Conservation (phyloP, 2,113 vertebrate species). For the Hucho hucho region DNA sequence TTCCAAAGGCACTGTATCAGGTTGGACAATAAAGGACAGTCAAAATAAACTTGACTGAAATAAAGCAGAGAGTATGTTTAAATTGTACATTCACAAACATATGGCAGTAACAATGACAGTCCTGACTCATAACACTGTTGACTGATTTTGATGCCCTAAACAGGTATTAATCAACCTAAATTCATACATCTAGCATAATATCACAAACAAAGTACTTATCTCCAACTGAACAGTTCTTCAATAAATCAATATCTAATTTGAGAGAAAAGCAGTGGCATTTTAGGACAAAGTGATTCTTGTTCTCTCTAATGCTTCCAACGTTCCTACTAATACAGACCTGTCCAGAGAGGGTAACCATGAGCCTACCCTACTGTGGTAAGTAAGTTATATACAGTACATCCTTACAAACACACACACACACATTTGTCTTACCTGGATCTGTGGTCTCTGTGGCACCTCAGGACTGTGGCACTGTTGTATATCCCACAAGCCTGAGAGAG, state of each 20-base stretch:
- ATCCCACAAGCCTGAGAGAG: conserved; percentile 34
- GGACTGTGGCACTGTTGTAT: conserved; percentile 19
- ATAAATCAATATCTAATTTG: background rate
- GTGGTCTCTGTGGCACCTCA: conserved; percentile 26
- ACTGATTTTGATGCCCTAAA: too few species aligned
- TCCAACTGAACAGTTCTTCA: background rate
- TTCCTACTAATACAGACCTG: background rate
- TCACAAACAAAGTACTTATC: too few species aligned
- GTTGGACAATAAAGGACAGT: background rate
- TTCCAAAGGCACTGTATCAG: too few species aligned
- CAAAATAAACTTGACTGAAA: background rate
- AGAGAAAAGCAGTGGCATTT: background rate
- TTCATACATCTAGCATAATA: too few species aligned
- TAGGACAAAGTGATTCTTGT: background rate
- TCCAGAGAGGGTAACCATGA: background rate
- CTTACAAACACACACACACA: conserved; percentile 11
- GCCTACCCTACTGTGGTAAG: background rate
- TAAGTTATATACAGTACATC: background rate
- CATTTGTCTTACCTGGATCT: conserved; percentile 55
- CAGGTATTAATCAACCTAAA: too few species aligned
- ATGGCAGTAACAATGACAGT: background rate
- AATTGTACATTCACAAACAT: background rate
- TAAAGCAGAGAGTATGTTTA: background rate
- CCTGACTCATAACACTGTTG: background rate
- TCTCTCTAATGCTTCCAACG: background rate